Base-by-base conservation (phyloP, 2,113 vertebrate species). In the Kryptolebias marmoratus region DNA sequence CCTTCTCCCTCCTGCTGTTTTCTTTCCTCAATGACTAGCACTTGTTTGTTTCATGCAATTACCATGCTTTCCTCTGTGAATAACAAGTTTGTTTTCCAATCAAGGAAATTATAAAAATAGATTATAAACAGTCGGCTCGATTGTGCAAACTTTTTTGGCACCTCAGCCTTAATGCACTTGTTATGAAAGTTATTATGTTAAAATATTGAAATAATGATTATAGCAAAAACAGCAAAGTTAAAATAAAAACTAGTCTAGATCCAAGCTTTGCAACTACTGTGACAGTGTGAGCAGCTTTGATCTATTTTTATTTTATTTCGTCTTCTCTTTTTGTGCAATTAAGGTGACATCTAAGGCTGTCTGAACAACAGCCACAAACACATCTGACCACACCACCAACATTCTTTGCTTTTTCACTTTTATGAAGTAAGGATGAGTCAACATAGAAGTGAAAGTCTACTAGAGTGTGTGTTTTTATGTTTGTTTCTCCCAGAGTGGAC, bases 361-460 rank as follows among this genome's bases (percentile, higher is more conserved):
- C 5, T 9, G 12, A 48, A 48, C 27, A 42, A 28, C 15, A 70
- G 13, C 50, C 45, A 60, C 48, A 30, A 18, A 27, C 5, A 36
- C 67, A 30, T 42, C 50, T 13, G 1, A 42, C 39, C 9, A 42
- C 39, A 42, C 9, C 39, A 42, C 9, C 39, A 8, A 42, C 5
- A 42, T 9, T 8, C 39, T 42, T 50, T 79, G 61, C 71, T 22
- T 44, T 77, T 48, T 55, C 22, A 53, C 57, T 58, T 62, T 12
- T 32, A 64, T 79, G 39, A 72, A 66, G 80, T 64, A 79, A 63
- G 74, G 39, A 85, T 61, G 66, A 64, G 57, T 54, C 2, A 42
- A 79, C 59, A 53, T 83, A 68, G 52, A 55, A 54, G 70, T 75
- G 53, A 80, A 66, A 32, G 60, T 59, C 45, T 63, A 7, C 28